Conservation (phyloP, 2,797 vertebrate species). For the Trachops cirrhosus region DNA sequence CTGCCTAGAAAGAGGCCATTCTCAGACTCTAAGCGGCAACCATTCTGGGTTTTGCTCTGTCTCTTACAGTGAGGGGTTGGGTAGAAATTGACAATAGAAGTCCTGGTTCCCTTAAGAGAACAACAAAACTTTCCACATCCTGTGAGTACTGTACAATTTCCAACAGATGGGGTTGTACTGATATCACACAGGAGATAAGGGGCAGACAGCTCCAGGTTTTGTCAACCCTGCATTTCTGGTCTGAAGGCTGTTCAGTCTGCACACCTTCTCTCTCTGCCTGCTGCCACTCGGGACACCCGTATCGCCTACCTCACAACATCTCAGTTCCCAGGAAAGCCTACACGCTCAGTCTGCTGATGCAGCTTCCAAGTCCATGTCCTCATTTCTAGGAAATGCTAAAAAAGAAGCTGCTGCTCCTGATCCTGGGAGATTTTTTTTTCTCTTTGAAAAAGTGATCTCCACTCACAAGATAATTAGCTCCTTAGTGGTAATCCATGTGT, state of each 20-base stretch:
- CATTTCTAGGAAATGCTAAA: not conserved
- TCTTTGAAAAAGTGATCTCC: constrained; percentile 39
- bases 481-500: constrained; percentile 29
- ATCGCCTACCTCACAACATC: not conserved
- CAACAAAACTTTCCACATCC: not conserved
- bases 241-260: not conserved
- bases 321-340: not conserved
- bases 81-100: not conserved
- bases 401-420: not conserved
- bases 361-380: not conserved
- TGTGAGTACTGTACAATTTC: not conserved
- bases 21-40: not conserved
- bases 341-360: not conserved
- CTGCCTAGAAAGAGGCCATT: not conserved
- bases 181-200: not conserved
- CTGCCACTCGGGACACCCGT: not conserved
- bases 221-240: not conserved
- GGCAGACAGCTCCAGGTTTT: not conserved
- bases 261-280: not conserved
- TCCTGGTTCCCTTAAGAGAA: not conserved
- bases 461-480: constrained; percentile 46
- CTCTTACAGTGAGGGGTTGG: not conserved
- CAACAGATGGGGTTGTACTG: not conserved
- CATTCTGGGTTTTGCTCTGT: not conserved
- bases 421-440: not conserved